Percentiles rank a stretch among this genome's conserved stretches.
phyloP scores from a whole-genome alignment of 2,888 invertebrate genomes.

The Theretra japonica region DNA sequence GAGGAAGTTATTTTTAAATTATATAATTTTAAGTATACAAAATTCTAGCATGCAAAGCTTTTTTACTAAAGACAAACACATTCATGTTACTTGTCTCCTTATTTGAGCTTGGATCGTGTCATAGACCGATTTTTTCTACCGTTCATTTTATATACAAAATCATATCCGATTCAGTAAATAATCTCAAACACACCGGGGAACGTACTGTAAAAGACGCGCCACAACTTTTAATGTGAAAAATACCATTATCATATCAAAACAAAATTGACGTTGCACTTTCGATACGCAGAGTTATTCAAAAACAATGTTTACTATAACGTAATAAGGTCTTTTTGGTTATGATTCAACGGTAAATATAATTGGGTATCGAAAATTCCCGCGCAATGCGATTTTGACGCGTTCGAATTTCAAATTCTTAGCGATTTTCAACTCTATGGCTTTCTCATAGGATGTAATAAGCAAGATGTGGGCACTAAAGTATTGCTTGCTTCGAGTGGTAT shows the following conservation, averaged over 20 bases:
- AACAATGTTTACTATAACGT: background rate
- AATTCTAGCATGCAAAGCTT: no score
- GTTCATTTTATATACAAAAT: slow-evolving; percentile 31
- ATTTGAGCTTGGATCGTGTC: background rate
- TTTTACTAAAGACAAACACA: background rate
- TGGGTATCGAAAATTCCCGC: slow-evolving; percentile 8
- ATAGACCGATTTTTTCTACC: background rate
- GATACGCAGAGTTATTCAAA: background rate
- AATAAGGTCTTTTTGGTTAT: background rate
- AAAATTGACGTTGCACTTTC: background rate
- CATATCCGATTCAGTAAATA: slow-evolving; percentile 29
- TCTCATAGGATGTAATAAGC: background rate
- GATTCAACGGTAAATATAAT: background rate
- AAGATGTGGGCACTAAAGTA: slow-evolving; percentile 3
- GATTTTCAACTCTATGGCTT: slow-evolving; percentile 8
- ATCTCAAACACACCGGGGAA: slow-evolving; percentile 45
- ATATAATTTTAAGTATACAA: no score
- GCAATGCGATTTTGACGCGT: slow-evolving; percentile 18
- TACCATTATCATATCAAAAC: slow-evolving; percentile 75
- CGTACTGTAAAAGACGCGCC: slow-evolving; percentile 54
- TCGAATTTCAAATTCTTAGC: slow-evolving; percentile 1
- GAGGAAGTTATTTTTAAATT: no score
- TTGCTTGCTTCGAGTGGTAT: slow-evolving; percentile 42
- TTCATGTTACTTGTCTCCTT: background rate
- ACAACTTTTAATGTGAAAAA: slow-evolving; percentile 83